A percentile compares a stretch with the other conserved stretches of the same genome.
phyloP scores from a whole-genome alignment of 1,140 invertebrate species.

The Drosophila nannoptera region DNA sequence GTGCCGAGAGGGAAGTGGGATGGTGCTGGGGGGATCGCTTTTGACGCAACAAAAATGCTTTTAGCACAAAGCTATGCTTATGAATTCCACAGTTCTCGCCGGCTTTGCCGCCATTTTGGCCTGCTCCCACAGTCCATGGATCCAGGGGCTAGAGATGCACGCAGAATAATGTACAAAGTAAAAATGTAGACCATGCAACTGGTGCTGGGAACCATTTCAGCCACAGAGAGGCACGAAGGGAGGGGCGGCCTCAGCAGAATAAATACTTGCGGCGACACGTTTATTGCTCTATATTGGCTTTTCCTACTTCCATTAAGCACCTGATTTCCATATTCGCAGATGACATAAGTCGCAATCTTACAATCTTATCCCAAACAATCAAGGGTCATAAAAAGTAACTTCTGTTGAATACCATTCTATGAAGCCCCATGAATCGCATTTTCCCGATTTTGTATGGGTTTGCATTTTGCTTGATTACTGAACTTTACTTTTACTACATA shows the following conservation, averaged over 20 bases:
- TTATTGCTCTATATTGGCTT: not conserved
- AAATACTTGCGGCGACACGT: constrained; percentile 2
- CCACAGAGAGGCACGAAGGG: not conserved
- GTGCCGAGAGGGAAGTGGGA: not conserved
- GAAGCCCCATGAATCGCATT: too few species aligned
- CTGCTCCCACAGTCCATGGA: not conserved
- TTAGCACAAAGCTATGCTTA: constrained; percentile 57
- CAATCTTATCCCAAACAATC: too few species aligned
- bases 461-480: too few species aligned
- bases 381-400: too few species aligned
- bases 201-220: not conserved
- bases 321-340: not conserved
- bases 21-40: constrained; percentile 31
- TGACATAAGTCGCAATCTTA: too few species aligned
- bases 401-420: too few species aligned
- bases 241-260: not conserved
- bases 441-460: too few species aligned
- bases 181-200: constrained; percentile 66
- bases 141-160: not conserved
- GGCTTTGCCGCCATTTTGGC: constrained; percentile 9
- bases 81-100: constrained; percentile 56
- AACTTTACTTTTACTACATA: too few species aligned
- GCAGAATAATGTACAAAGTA: constrained; percentile 48
- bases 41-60: constrained; percentile 61
- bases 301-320: not conserved